Conservation (phyloP, 2,888 invertebrate species). For the Leptodirus hochenwartii region DNA sequence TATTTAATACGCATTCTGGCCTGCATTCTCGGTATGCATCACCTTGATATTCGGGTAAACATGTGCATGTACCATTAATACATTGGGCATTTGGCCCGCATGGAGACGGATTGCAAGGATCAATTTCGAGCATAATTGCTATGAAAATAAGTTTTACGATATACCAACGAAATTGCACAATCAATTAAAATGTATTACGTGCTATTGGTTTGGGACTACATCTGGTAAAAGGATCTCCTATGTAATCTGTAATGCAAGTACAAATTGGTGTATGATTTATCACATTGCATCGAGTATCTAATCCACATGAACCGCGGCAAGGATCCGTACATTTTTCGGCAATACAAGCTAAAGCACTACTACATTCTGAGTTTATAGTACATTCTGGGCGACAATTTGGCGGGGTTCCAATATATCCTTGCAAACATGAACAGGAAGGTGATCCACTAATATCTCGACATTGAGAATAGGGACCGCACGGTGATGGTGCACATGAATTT, state of each 20-base stretch:
- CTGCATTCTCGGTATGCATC: constrained; percentile 51
- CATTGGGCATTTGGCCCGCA: constrained; percentile 59
- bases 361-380: constrained; percentile 32
- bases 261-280: constrained; percentile 48
- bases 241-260: constrained; percentile 38
- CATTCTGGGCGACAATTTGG: constrained; percentile 37
- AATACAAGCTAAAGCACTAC: constrained; percentile 30
- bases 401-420: constrained; percentile 29
- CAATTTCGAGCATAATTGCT: constrained; percentile 24
- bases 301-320: constrained; percentile 42
- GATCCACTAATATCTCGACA: constrained; percentile 31
- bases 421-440: constrained; percentile 32
- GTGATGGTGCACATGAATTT: constrained; percentile 35
- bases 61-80: constrained; percentile 46
- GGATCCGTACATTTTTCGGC: constrained; percentile 41
- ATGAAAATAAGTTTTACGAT: constrained; percentile 5
- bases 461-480: constrained; percentile 36
- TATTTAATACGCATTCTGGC: constrained; percentile 51
- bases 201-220: constrained; percentile 22
- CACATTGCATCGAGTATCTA: constrained; percentile 41
- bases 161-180: background rate
- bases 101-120: constrained; percentile 50
- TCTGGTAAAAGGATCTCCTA: constrained; percentile 39
- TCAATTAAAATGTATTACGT: constrained; percentile 12
- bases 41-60: constrained; percentile 44